These are phyloP conservation scores for Diadophis punctatus DNA, from an alignment of 2,113 vertebrate species.

Conservation along the genomic window DNA sequence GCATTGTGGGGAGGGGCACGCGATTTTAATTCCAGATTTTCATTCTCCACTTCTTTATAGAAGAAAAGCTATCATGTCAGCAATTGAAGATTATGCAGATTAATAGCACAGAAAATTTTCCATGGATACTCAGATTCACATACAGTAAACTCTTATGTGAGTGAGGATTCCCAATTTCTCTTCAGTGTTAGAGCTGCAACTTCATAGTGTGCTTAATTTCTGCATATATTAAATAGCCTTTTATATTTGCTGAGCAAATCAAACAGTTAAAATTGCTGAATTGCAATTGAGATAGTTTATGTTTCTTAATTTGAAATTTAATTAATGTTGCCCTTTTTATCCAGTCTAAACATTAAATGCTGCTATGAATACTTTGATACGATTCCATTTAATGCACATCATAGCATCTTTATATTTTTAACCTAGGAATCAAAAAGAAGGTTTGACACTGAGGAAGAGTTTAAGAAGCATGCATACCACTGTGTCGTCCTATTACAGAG, in stretches of 20 bases:
- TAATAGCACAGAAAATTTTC: background rate
- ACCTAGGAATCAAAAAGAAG: constrained; percentile 92
- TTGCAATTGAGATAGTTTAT: background rate
- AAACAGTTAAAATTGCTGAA: background rate
- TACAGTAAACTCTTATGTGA: background rate
- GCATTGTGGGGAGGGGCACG: background rate
- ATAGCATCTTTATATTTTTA: background rate
- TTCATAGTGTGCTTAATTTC: background rate
- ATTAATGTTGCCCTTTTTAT: background rate
- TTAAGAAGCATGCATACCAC: constrained; percentile 92
- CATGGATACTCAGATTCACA: background rate
- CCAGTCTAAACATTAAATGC: background rate
- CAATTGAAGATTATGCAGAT: background rate
- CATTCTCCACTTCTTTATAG: background rate
- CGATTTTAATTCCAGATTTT: background rate
- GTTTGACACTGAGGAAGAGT: constrained; percentile 92
- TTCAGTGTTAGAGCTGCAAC: background rate
- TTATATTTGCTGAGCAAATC: background rate
- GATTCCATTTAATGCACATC: background rate
- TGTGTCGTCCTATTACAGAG: constrained; percentile 94
- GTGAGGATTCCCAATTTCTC: background rate
- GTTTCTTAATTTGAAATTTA: background rate
- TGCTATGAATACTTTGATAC: background rate
- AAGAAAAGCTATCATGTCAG: background rate
- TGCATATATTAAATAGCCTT: background rate